Evolutionary conservation across 2,113 vertebrate genomes (phyloP).

Genomic region (Zingel zingel): DNA sequence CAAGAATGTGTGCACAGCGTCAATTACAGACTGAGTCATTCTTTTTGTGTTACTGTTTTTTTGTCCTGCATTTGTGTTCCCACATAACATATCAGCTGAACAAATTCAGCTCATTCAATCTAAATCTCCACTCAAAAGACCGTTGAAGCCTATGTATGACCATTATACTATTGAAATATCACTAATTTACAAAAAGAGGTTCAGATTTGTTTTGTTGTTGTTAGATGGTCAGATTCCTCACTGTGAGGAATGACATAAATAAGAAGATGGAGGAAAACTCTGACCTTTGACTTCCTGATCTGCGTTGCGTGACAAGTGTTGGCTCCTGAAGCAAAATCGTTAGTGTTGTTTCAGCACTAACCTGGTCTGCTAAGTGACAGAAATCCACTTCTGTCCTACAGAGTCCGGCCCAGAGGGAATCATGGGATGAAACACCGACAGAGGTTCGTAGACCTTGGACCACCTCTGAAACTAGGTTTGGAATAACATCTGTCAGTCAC

Average conservation of each 20-base stretch:
- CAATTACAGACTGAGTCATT: neutral
- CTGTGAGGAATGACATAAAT: slow-evolving; percentile 28
- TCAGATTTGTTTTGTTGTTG: slow-evolving; percentile 26
- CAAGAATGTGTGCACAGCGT: neutral
- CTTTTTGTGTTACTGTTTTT: neutral
- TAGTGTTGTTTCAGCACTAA: slow-evolving; percentile 46
- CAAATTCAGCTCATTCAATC: neutral
- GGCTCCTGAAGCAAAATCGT: slow-evolving; percentile 54
- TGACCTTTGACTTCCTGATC: slow-evolving; percentile 71
- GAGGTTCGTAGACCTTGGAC: slow-evolving; percentile 54
- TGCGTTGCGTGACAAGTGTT: slow-evolving; percentile 72
- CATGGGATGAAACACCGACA: slow-evolving; percentile 58
- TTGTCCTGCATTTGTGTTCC: neutral
- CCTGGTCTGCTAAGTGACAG: slow-evolving; percentile 64
- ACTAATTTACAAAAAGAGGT: neutral
- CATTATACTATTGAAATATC: no score
- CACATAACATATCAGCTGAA: neutral
- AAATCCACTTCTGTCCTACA: slow-evolving; percentile 67
- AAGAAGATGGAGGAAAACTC: slow-evolving; percentile 61
- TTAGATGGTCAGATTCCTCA: slow-evolving; percentile 9
- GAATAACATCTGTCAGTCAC: slow-evolving; percentile 70
- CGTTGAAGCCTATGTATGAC: neutral
- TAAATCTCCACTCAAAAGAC: neutral
- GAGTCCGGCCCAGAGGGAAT: slow-evolving; percentile 65
- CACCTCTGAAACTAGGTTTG: slow-evolving; percentile 57